These are phyloP conservation scores for Sarcoramphus papa DNA, from an alignment of 2,797 vertebrate species.

Conservation along the genomic window DNA sequence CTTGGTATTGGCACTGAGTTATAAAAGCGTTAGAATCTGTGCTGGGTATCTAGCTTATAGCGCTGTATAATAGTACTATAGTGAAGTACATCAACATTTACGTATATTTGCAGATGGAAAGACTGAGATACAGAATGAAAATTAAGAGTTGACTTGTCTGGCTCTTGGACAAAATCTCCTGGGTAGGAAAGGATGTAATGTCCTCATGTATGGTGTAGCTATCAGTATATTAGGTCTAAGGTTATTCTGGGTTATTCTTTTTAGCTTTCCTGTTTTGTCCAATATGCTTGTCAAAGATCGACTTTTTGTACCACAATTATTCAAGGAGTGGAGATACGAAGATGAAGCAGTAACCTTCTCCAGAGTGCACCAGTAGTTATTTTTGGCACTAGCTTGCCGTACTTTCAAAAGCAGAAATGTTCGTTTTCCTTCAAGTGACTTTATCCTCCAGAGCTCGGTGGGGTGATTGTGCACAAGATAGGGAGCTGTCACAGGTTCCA, in stretches of 20 bases:
- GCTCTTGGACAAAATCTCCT: not conserved
- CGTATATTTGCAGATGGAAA: not conserved
- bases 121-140: not conserved
- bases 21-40: not conserved
- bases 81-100: not conserved
- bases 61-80: not conserved
- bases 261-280: not conserved
- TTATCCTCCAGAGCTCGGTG: not conserved
- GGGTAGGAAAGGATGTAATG: not conserved
- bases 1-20: not conserved
- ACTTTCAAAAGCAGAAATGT: not conserved
- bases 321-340: not conserved
- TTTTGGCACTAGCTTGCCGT: not conserved
- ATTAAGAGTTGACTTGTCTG: not conserved
- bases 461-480: not conserved
- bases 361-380: not conserved
- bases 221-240: not conserved
- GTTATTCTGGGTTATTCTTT: not conserved
- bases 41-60: not conserved
- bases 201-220: not conserved
- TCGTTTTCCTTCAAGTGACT: not conserved
- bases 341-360: not conserved
- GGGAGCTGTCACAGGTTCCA: not conserved
- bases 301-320: not conserved
- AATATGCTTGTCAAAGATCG: not conserved